Percentiles rank a stretch among this genome's conserved stretches.
Conservation (phyloP, 2,888 invertebrate genomes). For the Aporophyla lueneburgensis region DNA sequence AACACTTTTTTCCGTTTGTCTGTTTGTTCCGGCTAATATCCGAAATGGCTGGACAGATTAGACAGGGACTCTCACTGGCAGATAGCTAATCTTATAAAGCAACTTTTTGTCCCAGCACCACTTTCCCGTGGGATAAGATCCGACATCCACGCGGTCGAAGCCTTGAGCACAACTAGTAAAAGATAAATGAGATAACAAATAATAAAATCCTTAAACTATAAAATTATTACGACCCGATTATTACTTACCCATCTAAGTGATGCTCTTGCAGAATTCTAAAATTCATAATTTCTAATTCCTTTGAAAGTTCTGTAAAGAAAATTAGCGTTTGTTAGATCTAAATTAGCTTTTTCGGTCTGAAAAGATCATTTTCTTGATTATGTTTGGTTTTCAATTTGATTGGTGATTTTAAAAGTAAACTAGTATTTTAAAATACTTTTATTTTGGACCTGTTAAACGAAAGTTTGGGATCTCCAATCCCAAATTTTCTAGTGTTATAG, state of each 20-base stretch:
- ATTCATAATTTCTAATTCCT: conserved; percentile 65
- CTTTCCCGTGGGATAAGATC: too few species aligned
- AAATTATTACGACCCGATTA: conserved; percentile 3
- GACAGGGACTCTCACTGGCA: too few species aligned
- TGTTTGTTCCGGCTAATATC: too few species aligned
- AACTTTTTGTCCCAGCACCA: too few species aligned
- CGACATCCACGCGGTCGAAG: too few species aligned
- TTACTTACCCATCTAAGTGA: conserved; percentile 37
- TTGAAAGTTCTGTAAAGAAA: conserved; percentile 68
- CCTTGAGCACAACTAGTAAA: background rate
- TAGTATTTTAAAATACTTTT: background rate
- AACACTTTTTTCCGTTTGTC: too few species aligned
- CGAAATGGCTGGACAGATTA: too few species aligned
- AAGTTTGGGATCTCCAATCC: too few species aligned
- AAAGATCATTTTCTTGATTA: background rate
- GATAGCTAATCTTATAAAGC: too few species aligned
- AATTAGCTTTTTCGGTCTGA: conserved; percentile 2
- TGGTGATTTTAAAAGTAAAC: conserved; percentile 2
- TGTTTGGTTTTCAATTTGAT: conserved; percentile 9
- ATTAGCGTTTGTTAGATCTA: conserved; percentile 1
- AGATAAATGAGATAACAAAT: background rate
- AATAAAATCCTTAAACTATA: too few species aligned
- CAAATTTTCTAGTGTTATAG: background rate
- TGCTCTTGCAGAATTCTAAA: conserved; percentile 49
- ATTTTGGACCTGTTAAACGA: too few species aligned